These are phyloP conservation scores for Paracentrotus lividus DNA, from an alignment of 53 echinoderm and acorn worm genomes.

Conservation along the genomic window DNA sequence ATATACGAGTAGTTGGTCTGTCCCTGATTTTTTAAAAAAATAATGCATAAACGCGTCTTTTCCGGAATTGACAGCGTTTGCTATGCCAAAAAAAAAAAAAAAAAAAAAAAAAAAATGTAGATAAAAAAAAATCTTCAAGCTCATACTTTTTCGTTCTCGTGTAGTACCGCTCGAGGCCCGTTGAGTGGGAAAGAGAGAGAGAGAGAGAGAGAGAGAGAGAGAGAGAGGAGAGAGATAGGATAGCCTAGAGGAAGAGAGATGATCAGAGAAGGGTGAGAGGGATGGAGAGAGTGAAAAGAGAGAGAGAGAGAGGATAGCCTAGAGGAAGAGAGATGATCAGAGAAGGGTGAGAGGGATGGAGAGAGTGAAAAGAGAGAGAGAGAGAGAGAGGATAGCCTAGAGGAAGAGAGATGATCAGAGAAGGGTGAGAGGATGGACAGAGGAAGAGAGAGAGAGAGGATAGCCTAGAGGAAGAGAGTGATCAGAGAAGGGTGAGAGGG, in stretches of 20 bases:
- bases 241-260: background rate
- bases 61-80: too few species aligned
- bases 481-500: too few species aligned
- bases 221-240: background rate
- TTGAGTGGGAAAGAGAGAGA: background rate
- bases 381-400: background rate
- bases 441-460: background rate
- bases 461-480: background rate
- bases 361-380: background rate
- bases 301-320: background rate
- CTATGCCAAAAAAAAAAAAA: too few species aligned
- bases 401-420: conserved; percentile 27
- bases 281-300: background rate
- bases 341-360: background rate
- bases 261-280: background rate
- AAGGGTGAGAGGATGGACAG: background rate
- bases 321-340: background rate
- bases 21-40: too few species aligned
- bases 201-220: background rate
- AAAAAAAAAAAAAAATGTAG: too few species aligned
- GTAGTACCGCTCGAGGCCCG: too few species aligned
- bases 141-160: too few species aligned
- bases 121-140: too few species aligned
- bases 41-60: too few species aligned
- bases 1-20: too few species aligned